These are phyloP conservation scores for Ochotona curzoniae DNA, from an alignment of 2,113 vertebrate genomes.

Conservation along the genomic window DNA sequence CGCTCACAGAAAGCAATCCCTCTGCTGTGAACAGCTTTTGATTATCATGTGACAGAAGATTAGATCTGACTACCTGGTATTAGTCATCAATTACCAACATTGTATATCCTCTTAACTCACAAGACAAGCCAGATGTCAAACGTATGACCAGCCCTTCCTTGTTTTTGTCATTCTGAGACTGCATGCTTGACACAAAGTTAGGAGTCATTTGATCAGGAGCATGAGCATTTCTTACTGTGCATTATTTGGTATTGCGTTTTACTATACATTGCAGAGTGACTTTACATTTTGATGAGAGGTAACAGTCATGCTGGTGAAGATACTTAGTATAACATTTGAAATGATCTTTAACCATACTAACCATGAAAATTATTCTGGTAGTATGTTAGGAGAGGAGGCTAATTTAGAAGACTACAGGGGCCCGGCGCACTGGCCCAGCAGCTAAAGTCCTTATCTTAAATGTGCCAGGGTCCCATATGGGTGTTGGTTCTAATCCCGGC, in stretches of 20 bases:
- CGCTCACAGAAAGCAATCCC: background rate
- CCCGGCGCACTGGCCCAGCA: too few relatives aligned
- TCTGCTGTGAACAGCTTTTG: background rate
- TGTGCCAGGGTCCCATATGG: too few relatives aligned
- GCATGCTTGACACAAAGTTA: background rate
- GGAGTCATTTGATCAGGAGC: background rate
- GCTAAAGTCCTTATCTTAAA: too few relatives aligned
- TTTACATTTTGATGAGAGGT: constrained; percentile 8
- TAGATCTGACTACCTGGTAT: background rate
- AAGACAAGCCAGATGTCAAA: background rate
- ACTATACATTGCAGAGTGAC: background rate
- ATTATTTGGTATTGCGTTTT: background rate
- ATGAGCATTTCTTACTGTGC: background rate
- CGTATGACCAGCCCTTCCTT: background rate
- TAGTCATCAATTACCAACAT: background rate
- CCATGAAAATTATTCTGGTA: background rate
- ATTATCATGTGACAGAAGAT: background rate
- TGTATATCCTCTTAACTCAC: background rate
- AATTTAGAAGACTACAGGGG: background rate
- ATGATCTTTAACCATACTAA: background rate
- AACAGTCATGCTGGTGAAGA: background rate
- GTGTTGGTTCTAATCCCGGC: too few relatives aligned
- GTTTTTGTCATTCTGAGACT: background rate
- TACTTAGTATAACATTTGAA: background rate
- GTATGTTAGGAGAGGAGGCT: background rate